A percentile compares a stretch with the other conserved stretches of the same genome.
These are phyloP conservation scores for Antheraea assamensis DNA, from an alignment of 2,888 invertebrate species.

Conservation along the genomic window DNA sequence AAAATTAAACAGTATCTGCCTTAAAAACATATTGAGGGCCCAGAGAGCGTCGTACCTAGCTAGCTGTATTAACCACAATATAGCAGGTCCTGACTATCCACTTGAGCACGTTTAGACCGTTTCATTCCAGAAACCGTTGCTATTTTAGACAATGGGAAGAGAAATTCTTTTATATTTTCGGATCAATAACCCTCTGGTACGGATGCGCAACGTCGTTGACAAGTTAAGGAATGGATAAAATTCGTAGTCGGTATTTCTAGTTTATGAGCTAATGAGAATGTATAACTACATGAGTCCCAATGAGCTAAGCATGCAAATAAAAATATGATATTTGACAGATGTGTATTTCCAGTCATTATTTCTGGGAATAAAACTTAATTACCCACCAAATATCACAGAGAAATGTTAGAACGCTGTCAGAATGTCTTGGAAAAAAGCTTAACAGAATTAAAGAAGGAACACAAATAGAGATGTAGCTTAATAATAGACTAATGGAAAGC, in stretches of 20 bases:
- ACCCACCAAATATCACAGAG: background rate
- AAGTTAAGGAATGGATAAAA: constrained; percentile 58
- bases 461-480: background rate
- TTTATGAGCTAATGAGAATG: background rate
- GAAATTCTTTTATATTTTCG: constrained; percentile 68
- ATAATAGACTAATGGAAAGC: background rate
- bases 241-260: constrained; percentile 50
- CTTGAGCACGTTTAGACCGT: constrained; percentile 70
- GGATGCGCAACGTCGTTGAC: constrained; percentile 64
- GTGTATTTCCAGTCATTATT: background rate
- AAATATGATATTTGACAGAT: background rate
- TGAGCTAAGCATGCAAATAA: background rate
- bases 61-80: constrained; percentile 45
- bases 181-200: constrained; percentile 68
- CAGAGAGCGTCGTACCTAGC: constrained; percentile 38
- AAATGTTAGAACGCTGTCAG: background rate
- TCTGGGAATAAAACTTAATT: background rate
- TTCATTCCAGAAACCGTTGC: constrained; percentile 48
- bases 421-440: background rate
- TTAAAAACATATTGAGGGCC: constrained; percentile 49
- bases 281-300: background rate
- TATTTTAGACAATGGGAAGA: constrained; percentile 68
- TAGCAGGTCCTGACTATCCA: constrained; percentile 35
- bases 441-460: background rate
- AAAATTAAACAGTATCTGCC: constrained; percentile 48